Conservation (phyloP, 2,888 invertebrate genomes). For the Scaptomyza cyrtandrae region DNA sequence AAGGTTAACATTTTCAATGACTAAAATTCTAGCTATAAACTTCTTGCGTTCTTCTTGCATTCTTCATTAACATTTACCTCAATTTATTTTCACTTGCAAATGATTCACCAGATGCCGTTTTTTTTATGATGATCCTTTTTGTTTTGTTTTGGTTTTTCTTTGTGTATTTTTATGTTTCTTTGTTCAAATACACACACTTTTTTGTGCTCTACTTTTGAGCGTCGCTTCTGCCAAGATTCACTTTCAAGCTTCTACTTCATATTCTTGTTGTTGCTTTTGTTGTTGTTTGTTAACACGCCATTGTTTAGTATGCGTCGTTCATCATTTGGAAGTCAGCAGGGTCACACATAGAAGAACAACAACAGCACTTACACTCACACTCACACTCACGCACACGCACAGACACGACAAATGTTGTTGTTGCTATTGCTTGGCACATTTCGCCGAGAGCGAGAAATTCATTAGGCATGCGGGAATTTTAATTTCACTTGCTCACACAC, state of each 20-base stretch:
- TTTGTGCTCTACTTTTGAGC: conserved; percentile 31
- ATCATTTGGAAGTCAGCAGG: conserved; percentile 47
- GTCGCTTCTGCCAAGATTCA: conserved; percentile 24
- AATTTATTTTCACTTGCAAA: conserved; percentile 15
- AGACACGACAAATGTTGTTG: conserved; percentile 30
- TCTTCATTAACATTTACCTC: conserved; percentile 14
- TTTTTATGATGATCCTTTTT: conserved; percentile 26
- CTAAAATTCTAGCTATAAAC: no score
- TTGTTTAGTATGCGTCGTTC: conserved; percentile 60
- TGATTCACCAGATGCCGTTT: conserved; percentile 12
- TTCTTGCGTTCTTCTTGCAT: neutral
- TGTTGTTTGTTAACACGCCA: conserved; percentile 52
- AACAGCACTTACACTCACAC: conserved; percentile 5
- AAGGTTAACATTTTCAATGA: no score
- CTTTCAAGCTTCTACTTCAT: conserved; percentile 35
- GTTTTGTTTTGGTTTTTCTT: neutral
- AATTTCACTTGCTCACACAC: conserved; percentile 78
- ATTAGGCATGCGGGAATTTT: conserved; percentile 79
- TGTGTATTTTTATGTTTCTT: conserved; percentile 10
- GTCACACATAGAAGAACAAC: conserved; percentile 34
- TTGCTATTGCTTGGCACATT: conserved; percentile 51
- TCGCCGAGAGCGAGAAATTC: conserved; percentile 62
- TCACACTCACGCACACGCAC: conserved; percentile 16
- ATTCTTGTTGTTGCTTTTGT: conserved; percentile 20
- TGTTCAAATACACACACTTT: conserved; percentile 7